These are phyloP conservation scores for Panthera uncia DNA, from an alignment of 2,113 vertebrate species.

Conservation along the genomic window DNA sequence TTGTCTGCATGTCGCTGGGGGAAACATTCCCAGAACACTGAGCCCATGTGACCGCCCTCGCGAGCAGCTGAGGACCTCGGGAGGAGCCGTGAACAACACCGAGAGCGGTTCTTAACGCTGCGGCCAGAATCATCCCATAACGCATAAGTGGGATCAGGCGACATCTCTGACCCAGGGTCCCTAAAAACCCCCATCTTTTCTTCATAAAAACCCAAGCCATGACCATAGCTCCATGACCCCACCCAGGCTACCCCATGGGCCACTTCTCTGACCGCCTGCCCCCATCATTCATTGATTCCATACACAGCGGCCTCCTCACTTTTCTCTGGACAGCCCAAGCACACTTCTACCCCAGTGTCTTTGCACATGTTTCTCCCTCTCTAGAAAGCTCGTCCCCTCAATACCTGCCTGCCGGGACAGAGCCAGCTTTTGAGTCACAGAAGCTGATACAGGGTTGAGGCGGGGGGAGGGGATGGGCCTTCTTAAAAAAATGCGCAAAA, in stretches of 20 bases:
- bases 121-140: background rate
- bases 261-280: background rate
- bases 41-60: too few species aligned
- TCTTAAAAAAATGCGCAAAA: background rate
- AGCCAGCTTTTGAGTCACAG: background rate
- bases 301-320: fast-evolving
- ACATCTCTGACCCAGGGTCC: background rate
- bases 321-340: too few species aligned
- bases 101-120: fast-evolving
- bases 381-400: background rate
- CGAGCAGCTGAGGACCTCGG: background rate
- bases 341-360: background rate
- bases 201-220: background rate
- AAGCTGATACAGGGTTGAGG: background rate
- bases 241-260: background rate
- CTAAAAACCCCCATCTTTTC: fast-evolving
- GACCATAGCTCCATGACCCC: background rate
- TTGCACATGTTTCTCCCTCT: too few species aligned
- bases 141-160: background rate
- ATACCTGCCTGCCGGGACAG: fast-evolving
- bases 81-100: background rate
- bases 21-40: background rate
- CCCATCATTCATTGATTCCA: background rate
- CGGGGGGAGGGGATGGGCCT: fast-evolving
- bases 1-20: background rate